Conservation (phyloP, 2,888 invertebrate species). For the Hyalella azteca region DNA sequence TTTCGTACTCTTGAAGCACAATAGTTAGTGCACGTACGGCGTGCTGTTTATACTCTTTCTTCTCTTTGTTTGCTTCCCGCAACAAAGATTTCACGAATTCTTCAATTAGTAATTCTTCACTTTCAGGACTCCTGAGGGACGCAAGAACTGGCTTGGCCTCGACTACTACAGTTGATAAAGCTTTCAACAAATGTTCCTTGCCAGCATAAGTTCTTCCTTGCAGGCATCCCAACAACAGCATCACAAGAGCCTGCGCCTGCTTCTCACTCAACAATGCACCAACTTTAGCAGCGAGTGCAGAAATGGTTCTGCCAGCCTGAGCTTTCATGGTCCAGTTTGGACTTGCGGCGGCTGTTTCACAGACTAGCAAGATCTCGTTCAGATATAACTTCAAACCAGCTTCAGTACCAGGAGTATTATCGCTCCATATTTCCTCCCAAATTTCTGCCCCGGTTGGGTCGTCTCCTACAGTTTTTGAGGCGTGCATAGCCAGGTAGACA, state of each 20-base stretch:
- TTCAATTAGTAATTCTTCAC: slow-evolving; percentile 65
- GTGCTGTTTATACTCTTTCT: slow-evolving; percentile 75
- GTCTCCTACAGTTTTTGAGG: slow-evolving; percentile 65
- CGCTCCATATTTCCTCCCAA: slow-evolving; percentile 89
- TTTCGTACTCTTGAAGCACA: slow-evolving; percentile 74
- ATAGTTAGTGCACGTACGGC: slow-evolving; percentile 76
- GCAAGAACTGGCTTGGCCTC: slow-evolving; percentile 70
- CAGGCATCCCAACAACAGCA: slow-evolving; percentile 73
- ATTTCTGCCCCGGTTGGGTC: slow-evolving; percentile 61
- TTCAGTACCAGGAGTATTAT: slow-evolving; percentile 86
- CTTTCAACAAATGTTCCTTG: slow-evolving; percentile 81
- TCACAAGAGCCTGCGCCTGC: slow-evolving; percentile 70
- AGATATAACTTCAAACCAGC: slow-evolving; percentile 80
- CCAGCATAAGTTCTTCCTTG: slow-evolving; percentile 88
- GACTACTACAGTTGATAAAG: slow-evolving; percentile 74
- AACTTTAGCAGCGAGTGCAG: slow-evolving; percentile 77
- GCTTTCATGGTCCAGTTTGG: slow-evolving; percentile 87
- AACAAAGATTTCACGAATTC: slow-evolving; percentile 67
- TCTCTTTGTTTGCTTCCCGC: slow-evolving; percentile 81
- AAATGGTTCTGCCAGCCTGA: slow-evolving; percentile 82
- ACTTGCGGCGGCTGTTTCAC: slow-evolving; percentile 77
- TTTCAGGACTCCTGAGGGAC: slow-evolving; percentile 40
- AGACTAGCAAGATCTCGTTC: slow-evolving; percentile 73
- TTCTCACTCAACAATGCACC: slow-evolving; percentile 71
- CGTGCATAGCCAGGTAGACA: slow-evolving; percentile 90